Percentiles rank a stretch among this genome's conserved stretches.
These are phyloP conservation scores for Cephus spinipes DNA, from an alignment of 2,888 invertebrate species.

Conservation along the genomic window DNA sequence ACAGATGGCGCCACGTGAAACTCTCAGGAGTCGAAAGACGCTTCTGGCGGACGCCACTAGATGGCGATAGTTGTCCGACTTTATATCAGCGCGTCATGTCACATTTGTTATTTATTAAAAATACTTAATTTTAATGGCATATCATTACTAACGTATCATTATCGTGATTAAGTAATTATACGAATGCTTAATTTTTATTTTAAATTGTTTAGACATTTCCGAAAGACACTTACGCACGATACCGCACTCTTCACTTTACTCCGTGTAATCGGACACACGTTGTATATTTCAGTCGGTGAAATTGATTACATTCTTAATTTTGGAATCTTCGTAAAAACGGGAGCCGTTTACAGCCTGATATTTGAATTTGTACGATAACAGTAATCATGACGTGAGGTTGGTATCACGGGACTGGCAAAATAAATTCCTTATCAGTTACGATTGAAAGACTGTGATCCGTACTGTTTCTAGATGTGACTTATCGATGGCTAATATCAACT, in stretches of 20 bases:
- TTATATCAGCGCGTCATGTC: not conserved
- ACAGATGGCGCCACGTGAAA: slow-evolving; percentile 24
- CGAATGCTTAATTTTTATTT: not conserved
- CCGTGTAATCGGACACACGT: not conserved
- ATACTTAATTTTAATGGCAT: not conserved
- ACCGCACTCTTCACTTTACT: not conserved
- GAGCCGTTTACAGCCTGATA: slow-evolving; percentile 56
- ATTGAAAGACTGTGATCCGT: not conserved
- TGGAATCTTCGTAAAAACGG: slow-evolving; percentile 41
- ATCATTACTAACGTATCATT: not conserved
- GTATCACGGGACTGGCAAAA: slow-evolving; percentile 45
- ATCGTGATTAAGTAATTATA: not conserved
- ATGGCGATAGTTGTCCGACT: slow-evolving; percentile 9
- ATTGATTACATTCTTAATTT: not conserved
- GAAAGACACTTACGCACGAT: not conserved
- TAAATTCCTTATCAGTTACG: slow-evolving; percentile 48
- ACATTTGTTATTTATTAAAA: not conserved
- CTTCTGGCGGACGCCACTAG: not conserved
- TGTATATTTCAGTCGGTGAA: not conserved
- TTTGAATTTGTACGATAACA: slow-evolving; percentile 62
- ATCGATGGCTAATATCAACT: not conserved
- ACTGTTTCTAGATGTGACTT: not conserved
- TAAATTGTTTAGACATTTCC: not conserved
- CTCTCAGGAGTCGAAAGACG: not conserved
- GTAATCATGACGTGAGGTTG: slow-evolving; percentile 54